Evolutionary conservation across 2,888 invertebrate genomes (phyloP).

Genomic region (Epinotia ramella): DNA sequence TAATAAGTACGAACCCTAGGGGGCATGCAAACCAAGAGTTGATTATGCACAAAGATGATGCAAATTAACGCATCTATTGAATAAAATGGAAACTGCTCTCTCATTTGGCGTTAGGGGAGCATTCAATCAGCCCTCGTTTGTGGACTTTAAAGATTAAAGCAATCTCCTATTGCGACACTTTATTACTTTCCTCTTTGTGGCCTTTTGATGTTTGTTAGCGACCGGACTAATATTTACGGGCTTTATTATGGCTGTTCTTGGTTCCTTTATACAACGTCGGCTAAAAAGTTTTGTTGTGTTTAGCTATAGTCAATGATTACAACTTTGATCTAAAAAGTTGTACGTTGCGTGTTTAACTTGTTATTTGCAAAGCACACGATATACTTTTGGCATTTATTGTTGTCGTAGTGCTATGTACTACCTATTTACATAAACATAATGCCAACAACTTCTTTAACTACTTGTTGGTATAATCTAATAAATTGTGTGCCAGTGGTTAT

Average conservation of each 20-base stretch:
- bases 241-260: slow-evolving; percentile 55
- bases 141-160: slow-evolving; percentile 80
- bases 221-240: slow-evolving; percentile 67
- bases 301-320: slow-evolving; percentile 3
- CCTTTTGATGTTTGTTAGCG: slow-evolving; percentile 80
- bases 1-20: slow-evolving; percentile 32
- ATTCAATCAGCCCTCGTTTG: slow-evolving; percentile 79
- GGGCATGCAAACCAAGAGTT: slow-evolving; percentile 46
- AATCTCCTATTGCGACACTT: slow-evolving; percentile 80
- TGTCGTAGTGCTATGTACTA: background rate
- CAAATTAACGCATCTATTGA: slow-evolving; percentile 83
- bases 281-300: slow-evolving; percentile 26
- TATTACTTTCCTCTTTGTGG: slow-evolving; percentile 79
- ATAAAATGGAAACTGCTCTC: slow-evolving; percentile 75
- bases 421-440: background rate
- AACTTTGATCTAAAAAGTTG: slow-evolving; percentile 8
- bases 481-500: background rate
- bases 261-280: slow-evolving; percentile 48
- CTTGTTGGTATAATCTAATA: background rate
- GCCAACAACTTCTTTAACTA: background rate
- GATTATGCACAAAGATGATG: slow-evolving; percentile 70
- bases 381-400: background rate
- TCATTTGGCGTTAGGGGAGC: slow-evolving; percentile 77
- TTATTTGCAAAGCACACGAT: background rate
- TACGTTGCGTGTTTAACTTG: slow-evolving; percentile 3